phyloP scores from a whole-genome alignment of 2,113 vertebrate genomes.

The Forbesichthys agassizii region DNA sequence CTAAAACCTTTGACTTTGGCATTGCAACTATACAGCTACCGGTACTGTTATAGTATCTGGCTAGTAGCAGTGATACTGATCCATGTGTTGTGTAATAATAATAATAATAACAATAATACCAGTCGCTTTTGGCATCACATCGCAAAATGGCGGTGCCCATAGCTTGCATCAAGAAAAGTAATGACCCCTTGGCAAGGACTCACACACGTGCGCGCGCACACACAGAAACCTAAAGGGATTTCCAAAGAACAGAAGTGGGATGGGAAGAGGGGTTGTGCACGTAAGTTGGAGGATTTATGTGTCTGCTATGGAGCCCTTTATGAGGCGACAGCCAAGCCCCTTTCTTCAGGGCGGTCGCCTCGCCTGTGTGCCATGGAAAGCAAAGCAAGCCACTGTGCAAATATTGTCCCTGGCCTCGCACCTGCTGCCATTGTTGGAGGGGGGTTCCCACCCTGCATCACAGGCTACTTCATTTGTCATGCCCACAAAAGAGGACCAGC shows the following conservation, averaged over 20 bases:
- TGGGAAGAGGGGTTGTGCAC: conserved; percentile 20
- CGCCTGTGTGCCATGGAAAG: conserved; percentile 65
- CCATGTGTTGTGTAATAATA: too few relatives aligned
- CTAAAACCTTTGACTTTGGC: too few relatives aligned
- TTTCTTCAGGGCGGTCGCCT: conserved; percentile 61
- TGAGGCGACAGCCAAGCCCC: conserved; percentile 61
- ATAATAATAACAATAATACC: too few relatives aligned
- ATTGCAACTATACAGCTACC: too few relatives aligned
- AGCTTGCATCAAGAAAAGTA: too few relatives aligned
- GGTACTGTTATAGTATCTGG: too few relatives aligned
- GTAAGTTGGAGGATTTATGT: conserved; percentile 72
- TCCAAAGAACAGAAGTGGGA: conserved; percentile 46
- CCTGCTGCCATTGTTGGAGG: conserved; percentile 75
- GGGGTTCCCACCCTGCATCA: conserved; percentile 51
- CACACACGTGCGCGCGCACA: conserved; percentile 19
- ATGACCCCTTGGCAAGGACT: neutral
- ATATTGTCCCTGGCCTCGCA: conserved; percentile 74
- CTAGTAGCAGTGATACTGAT: too few relatives aligned
- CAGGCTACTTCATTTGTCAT: conserved; percentile 75
- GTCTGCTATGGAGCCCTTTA: conserved; percentile 66
- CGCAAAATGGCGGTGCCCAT: neutral
- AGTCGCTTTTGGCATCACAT: too few relatives aligned
- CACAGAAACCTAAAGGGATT: conserved; percentile 58
- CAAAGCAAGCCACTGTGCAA: conserved; percentile 68
- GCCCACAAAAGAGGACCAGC: conserved; percentile 66